Percentiles rank a stretch among this genome's conserved stretches.
phyloP scores from a whole-genome alignment of 2,888 invertebrate genomes.

The Syrphus vitripennis region DNA sequence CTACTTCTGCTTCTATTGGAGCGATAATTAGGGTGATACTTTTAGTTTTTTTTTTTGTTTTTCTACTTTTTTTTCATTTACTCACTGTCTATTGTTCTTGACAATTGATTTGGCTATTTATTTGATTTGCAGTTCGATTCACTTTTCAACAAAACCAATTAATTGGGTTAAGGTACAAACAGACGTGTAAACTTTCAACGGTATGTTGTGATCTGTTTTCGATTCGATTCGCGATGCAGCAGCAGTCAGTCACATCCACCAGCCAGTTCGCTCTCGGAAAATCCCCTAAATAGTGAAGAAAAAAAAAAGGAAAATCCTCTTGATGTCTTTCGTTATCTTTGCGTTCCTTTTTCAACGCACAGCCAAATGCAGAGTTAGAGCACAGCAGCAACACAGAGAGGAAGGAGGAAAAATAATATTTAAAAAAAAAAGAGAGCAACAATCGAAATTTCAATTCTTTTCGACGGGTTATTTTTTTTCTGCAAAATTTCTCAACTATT shows the following conservation, averaged over 20 bases:
- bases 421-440: constrained; percentile 68
- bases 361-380: constrained; percentile 36
- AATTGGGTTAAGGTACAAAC: constrained; percentile 55
- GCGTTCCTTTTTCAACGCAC: constrained; percentile 47
- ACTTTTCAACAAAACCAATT: constrained; percentile 24
- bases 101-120: constrained; percentile 26
- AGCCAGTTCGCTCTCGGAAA: constrained; percentile 42
- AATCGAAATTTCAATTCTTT: constrained; percentile 68
- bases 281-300: constrained; percentile 51
- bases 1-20: neutral
- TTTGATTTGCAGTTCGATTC: constrained; percentile 37
- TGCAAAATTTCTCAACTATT: constrained; percentile 61
- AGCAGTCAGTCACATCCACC: constrained; percentile 57
- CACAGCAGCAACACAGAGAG: constrained; percentile 56
- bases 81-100: constrained; percentile 12
- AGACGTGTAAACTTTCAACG: constrained; percentile 34
- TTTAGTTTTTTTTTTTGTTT: neutral
- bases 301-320: constrained; percentile 65
- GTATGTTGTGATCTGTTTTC: constrained; percentile 37
- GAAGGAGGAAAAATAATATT: constrained; percentile 48
- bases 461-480: constrained; percentile 45
- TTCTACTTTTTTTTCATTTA: constrained; percentile 25
- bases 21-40: neutral
- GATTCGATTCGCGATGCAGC: constrained; percentile 6
- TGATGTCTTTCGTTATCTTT: constrained; percentile 37